Percentiles rank a stretch among this genome's conserved stretches.
Evolutionary conservation across 2,888 invertebrate genomes (phyloP).

Genomic region (Mantis religiosa): DNA sequence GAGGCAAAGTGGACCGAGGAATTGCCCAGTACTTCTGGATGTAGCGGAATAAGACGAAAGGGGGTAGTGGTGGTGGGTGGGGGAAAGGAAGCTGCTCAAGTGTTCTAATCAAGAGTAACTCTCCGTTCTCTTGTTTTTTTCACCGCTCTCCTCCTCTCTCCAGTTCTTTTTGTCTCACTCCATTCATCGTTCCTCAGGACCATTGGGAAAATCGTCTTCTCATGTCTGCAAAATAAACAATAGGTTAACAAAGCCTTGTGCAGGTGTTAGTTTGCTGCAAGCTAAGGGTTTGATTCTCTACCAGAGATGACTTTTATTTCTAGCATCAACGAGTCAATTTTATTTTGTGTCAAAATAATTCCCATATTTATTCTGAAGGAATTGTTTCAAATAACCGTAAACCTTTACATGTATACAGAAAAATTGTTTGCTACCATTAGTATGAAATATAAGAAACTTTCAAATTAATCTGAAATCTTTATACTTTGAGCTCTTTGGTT

Average conservation of each 20-base stretch:
- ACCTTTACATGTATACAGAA: too few relatives aligned
- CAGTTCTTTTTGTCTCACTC: not conserved
- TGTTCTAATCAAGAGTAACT: conserved; percentile 21
- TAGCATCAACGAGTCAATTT: too few relatives aligned
- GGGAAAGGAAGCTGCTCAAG: conserved; percentile 7
- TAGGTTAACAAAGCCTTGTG: not conserved
- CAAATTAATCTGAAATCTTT: too few relatives aligned
- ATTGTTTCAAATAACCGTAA: too few relatives aligned
- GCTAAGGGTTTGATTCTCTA: too few relatives aligned
- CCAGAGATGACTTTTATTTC: too few relatives aligned
- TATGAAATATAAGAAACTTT: too few relatives aligned
- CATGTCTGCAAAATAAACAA: not conserved
- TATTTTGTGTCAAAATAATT: too few relatives aligned
- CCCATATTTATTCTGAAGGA: too few relatives aligned
- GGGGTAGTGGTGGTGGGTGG: not conserved
- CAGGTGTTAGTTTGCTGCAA: not conserved
- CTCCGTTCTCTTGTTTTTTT: not conserved
- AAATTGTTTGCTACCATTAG: too few relatives aligned
- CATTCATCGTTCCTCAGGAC: not conserved
- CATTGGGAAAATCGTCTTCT: not conserved
- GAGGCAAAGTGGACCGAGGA: conserved; percentile 22
- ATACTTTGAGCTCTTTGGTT: too few relatives aligned
- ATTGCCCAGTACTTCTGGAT: conserved; percentile 12
- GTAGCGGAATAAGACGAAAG: not conserved
- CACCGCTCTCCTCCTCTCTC: not conserved